A percentile compares a stretch with the other conserved stretches of the same genome.
These are phyloP conservation scores for Bradypodion ventrale DNA, from an alignment of 2,797 vertebrate genomes.

Conservation along the genomic window DNA sequence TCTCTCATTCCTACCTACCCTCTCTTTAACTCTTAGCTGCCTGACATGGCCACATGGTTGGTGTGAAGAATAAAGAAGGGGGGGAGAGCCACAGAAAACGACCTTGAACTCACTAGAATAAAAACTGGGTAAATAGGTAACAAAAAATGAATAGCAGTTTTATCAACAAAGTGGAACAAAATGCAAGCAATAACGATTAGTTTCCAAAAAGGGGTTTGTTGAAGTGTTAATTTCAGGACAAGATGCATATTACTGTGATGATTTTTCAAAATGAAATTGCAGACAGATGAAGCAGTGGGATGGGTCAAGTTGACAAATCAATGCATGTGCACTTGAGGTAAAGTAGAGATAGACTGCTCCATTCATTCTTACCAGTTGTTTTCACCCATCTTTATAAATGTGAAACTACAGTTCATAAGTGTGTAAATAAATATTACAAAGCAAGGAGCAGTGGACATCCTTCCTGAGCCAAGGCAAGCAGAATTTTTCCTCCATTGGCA, in stretches of 20 bases:
- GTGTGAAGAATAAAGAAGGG: background rate
- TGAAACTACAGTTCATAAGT: conserved; percentile 41
- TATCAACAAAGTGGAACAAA: background rate
- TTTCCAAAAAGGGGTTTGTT: too few species aligned
- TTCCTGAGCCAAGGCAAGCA: conserved; percentile 35
- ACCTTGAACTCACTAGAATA: background rate
- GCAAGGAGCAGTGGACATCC: conserved; percentile 26
- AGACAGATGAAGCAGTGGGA: background rate
- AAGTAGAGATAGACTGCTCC: background rate
- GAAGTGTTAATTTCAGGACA: too few species aligned
- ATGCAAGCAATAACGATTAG: background rate
- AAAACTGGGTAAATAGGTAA: background rate
- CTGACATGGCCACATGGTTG: background rate
- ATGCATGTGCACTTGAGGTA: background rate
- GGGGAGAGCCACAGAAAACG: background rate
- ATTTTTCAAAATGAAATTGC: background rate
- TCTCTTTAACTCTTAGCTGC: background rate
- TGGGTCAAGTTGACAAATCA: background rate
- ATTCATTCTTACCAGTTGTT: conserved; percentile 15
- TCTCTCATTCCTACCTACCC: background rate
- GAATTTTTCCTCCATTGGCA: conserved; percentile 22
- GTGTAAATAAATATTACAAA: conserved; percentile 10
- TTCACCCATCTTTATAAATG: conserved; percentile 17
- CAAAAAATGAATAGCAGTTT: background rate
- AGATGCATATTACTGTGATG: too few species aligned